phyloP scores from a whole-genome alignment of 2,113 vertebrate genomes.

The Murina feae region DNA sequence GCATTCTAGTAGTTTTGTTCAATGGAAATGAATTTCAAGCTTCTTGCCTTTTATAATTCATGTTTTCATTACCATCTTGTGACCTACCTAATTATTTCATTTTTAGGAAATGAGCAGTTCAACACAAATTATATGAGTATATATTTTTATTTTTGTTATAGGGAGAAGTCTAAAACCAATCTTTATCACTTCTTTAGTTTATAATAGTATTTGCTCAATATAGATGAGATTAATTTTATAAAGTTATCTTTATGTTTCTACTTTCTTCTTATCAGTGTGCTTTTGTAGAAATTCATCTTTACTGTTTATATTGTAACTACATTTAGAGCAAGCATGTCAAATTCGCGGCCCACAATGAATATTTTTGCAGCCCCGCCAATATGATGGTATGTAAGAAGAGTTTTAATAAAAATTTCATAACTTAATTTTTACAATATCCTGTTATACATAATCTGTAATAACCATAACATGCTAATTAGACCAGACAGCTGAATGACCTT shows the following conservation, averaged over 20 bases:
- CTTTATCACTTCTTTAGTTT: not conserved
- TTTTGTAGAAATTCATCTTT: not conserved
- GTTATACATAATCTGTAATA: no score
- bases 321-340: not conserved
- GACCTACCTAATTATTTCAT: not conserved
- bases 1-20: not conserved
- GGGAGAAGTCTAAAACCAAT: not conserved
- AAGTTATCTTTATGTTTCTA: not conserved
- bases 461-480: no score
- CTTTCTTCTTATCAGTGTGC: not conserved
- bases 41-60: not conserved
- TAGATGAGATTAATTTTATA: not conserved
- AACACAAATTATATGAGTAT: not conserved
- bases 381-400: no score
- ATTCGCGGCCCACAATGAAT: no score
- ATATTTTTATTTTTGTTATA: not conserved
- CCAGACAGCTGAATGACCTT: no score
- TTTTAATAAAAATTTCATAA: no score
- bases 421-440: no score
- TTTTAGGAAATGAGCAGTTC: not conserved
- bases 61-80: not conserved
- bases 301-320: not conserved
- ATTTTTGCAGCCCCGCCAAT: no score
- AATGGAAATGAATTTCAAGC: constrained; percentile 15
- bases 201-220: not conserved